Percentiles rank a stretch among this genome's conserved stretches.
Evolutionary conservation across 2,888 invertebrate genomes (phyloP).

Genomic region (Petrolisthes manimaculis): DNA sequence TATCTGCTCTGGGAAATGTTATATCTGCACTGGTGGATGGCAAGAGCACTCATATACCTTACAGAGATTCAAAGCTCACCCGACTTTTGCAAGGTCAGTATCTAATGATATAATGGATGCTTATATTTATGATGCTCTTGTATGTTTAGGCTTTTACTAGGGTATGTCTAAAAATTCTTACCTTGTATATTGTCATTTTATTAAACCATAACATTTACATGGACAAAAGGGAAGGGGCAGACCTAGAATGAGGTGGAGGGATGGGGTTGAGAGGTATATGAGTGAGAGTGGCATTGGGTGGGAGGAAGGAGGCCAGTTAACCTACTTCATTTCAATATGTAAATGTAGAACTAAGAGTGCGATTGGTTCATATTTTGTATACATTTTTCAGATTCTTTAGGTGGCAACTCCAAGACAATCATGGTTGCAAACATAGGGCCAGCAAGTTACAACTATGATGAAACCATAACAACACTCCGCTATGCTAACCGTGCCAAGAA

Average conservation of each 20-base stretch:
- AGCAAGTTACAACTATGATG: conserved; percentile 97
- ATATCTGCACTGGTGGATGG: conserved; percentile 95
- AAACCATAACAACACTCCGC: conserved; percentile 93
- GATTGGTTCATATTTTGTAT: not conserved
- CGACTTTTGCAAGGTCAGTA: conserved; percentile 82
- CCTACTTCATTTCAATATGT: not conserved
- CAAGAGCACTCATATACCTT: conserved; percentile 92
- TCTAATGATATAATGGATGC: not conserved
- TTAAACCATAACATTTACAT: no score
- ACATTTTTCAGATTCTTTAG: conserved; percentile 83
- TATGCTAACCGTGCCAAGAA: conserved; percentile 98
- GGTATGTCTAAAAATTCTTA: no score
- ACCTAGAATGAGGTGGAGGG: no score
- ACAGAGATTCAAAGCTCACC: conserved; percentile 97
- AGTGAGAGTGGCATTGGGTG: no score
- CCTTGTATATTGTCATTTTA: no score
- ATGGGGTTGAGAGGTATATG: no score
- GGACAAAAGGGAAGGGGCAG: no score
- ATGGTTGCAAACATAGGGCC: conserved; percentile 99
- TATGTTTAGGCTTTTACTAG: no score
- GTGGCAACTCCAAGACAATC: conserved; percentile 98
- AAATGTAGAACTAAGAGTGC: not conserved
- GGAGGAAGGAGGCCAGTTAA: no score
- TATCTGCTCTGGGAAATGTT: conserved; percentile 97
- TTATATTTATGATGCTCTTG: no score